Conservation (phyloP, 2,888 invertebrate genomes). For the Notodonta ziczac region DNA sequence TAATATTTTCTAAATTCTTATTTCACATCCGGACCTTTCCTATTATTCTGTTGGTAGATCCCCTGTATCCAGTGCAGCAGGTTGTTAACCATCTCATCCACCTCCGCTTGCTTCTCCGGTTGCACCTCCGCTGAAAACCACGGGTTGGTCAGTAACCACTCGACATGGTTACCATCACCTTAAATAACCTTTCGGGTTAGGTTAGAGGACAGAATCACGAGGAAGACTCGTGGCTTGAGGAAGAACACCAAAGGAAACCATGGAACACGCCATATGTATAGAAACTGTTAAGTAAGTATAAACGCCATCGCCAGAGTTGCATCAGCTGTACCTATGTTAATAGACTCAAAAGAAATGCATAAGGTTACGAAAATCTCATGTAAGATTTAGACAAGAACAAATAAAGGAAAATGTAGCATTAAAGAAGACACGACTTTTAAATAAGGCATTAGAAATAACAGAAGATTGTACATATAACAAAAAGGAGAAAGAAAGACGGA, state of each 20-base stretch:
- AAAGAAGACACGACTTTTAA: not conserved
- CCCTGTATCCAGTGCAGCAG: conserved; percentile 91
- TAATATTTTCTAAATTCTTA: not conserved
- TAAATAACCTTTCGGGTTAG: not conserved
- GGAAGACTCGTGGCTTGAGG: no score
- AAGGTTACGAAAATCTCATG: no score
- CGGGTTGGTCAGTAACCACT: conserved; percentile 55
- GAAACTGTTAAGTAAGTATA: no score
- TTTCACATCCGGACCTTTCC: conserved; percentile 72
- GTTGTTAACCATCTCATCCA: conserved; percentile 90
- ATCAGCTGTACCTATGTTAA: no score
- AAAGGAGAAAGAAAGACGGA: no score
- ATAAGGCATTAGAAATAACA: not conserved
- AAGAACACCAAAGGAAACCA: no score
- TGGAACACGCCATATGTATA: no score
- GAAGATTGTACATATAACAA: no score
- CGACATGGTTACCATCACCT: conserved; percentile 3
- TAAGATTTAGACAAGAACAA: no score
- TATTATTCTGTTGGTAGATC: conserved; percentile 85
- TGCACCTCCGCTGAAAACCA: conserved; percentile 75
- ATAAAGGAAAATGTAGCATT: not conserved
- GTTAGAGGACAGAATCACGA: no score
- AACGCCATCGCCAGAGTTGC: no score
- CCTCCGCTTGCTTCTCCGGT: conserved; percentile 79
- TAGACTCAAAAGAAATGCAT: no score